Conservation (phyloP, 2,797 vertebrate genomes). For the Psittacula derbiana region DNA sequence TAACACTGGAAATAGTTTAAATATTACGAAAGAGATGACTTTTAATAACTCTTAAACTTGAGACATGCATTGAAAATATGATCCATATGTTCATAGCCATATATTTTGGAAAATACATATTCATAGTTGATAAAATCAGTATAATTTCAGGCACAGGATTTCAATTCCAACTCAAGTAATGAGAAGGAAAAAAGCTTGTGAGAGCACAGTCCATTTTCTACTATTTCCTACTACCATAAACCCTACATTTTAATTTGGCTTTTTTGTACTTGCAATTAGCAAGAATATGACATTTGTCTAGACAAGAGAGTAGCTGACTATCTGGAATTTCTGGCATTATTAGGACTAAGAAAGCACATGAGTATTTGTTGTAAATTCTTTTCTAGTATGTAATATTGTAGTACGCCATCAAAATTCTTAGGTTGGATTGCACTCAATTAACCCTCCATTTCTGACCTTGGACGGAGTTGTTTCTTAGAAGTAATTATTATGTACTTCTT, state of each 20-base stretch:
- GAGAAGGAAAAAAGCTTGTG: neutral
- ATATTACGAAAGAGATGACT: neutral
- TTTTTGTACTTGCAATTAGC: constrained; percentile 36
- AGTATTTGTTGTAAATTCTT: constrained; percentile 21
- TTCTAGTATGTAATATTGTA: neutral
- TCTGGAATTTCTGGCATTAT: constrained; percentile 16
- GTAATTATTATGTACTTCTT: neutral
- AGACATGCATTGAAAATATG: neutral
- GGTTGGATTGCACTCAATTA: neutral
- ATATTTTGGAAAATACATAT: constrained; percentile 6
- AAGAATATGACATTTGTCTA: constrained; percentile 23
- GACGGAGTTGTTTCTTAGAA: neutral
- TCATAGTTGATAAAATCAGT: neutral
- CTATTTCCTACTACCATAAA: constrained; percentile 1
- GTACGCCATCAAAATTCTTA: neutral
- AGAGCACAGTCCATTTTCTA: neutral
- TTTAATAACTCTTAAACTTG: neutral
- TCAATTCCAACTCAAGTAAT: neutral
- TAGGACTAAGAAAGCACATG: constrained; percentile 3
- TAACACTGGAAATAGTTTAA: neutral
- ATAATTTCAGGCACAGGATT: neutral
- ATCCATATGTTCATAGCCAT: neutral
- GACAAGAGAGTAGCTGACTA: constrained; percentile 9
- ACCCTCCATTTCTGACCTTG: neutral
- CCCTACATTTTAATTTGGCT: neutral